These are phyloP conservation scores for Paragorgia papillata DNA, from an alignment of 92 coral and sea anemone species.

Conservation along the genomic window DNA sequence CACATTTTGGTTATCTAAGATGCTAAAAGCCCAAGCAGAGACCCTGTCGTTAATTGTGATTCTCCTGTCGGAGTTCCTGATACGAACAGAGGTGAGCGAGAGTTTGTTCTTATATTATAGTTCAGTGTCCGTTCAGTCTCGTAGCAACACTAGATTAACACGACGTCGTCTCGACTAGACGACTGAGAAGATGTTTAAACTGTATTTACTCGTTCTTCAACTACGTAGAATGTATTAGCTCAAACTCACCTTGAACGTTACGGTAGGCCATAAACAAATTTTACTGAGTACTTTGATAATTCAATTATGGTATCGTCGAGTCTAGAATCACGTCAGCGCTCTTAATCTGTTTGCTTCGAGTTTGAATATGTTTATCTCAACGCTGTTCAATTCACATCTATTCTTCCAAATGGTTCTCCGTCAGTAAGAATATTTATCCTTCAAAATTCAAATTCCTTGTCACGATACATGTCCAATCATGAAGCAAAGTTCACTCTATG, in stretches of 20 bases:
- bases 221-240: no score
- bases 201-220: no score
- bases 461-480: background rate
- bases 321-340: slow-evolving; percentile 47
- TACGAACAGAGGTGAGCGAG: slow-evolving; percentile 63
- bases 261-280: slow-evolving; percentile 21
- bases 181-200: no score
- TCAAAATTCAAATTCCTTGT: background rate
- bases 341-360: slow-evolving; percentile 38
- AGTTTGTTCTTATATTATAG: background rate
- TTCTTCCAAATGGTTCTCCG: background rate
- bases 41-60: slow-evolving; percentile 28
- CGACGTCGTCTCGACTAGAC: no score
- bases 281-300: slow-evolving; percentile 23
- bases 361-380: background rate
- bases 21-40: slow-evolving; percentile 29
- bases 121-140: no score
- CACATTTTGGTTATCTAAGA: background rate
- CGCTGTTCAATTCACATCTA: background rate
- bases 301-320: slow-evolving; percentile 33
- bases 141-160: no score
- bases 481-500: background rate
- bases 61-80: slow-evolving; percentile 48
- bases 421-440: background rate
- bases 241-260: background rate